Conservation (phyloP, 2,113 vertebrate genomes). For the Dicerorhinus sumatrensis region DNA sequence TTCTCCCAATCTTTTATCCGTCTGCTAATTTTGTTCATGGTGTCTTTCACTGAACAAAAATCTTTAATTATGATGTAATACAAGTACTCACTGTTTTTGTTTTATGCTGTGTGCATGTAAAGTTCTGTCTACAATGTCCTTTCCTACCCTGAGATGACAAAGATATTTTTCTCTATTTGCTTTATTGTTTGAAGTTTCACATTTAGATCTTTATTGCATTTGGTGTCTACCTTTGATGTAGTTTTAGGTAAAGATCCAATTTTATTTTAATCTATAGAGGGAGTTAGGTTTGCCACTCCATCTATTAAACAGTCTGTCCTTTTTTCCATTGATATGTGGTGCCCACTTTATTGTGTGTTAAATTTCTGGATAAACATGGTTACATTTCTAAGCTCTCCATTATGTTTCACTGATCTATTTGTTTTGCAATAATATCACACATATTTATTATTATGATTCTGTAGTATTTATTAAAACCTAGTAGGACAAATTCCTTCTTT, state of each 20-base stretch:
- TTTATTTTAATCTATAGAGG: not conserved
- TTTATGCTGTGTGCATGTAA: not conserved
- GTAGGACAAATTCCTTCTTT: not conserved
- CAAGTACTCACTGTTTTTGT: not conserved
- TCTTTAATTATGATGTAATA: not conserved
- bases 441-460: not conserved
- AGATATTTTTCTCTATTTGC: not conserved
- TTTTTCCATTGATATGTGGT: not conserved
- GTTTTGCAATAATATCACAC: not conserved
- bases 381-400: not conserved
- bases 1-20: not conserved
- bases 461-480: not conserved
- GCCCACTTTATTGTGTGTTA: not conserved
- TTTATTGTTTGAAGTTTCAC: conserved; percentile 20
- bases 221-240: not conserved
- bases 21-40: not conserved
- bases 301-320: not conserved
- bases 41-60: not conserved
- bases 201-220: conserved; percentile 3
- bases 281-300: not conserved
- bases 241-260: not conserved
- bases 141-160: not conserved
- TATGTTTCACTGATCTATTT: not conserved
- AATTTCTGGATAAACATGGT: not conserved
- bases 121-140: not conserved